These are phyloP conservation scores for human (Homo sapiens) DNA, from an alignment of 2,113 vertebrate species.

Conservation along the genomic window GRCh38 chr22:38405001-38405500, in stretches of 20 bases:
- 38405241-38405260: background rate
- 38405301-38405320: background rate
- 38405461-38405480: too few relatives aligned
- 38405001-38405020: too few relatives aligned
- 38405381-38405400: constrained; percentile 20
- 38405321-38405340: background rate
- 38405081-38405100: too few relatives aligned
- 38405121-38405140: background rate
- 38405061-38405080: too few relatives aligned
- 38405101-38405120: background rate
- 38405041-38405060: too few relatives aligned
- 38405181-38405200: background rate
- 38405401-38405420: background rate
- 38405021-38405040: too few relatives aligned
- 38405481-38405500: too few relatives aligned
- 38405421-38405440: background rate
- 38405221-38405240: background rate
- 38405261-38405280: background rate
- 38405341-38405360: constrained; percentile 23
- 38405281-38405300: background rate
- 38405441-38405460: too few relatives aligned
- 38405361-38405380: background rate
- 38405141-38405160: background rate
- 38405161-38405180: background rate
- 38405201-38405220: background rate